Percentiles rank a stretch among this genome's conserved stretches.
Conservation (phyloP, 1,140 invertebrate species). For the Lordiphosa clarofinis region DNA sequence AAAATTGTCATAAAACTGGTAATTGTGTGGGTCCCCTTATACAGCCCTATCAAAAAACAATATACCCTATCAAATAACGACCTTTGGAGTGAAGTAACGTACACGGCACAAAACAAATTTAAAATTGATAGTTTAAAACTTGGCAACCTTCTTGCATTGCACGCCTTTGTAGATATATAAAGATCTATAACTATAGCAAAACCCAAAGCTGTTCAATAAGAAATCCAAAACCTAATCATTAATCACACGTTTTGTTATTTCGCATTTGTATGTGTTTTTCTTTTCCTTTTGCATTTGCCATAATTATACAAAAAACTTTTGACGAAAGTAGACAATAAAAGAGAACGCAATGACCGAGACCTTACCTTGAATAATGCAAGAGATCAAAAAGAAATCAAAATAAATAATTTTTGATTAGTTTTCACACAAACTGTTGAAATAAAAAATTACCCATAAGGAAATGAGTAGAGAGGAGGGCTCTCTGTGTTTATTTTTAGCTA, state of each 20-base stretch:
- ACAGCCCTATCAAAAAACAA: no score
- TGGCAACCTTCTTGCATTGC: no score
- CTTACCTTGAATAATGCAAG: conserved; percentile 57
- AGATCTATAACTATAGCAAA: background rate
- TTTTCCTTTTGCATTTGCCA: conserved; percentile 69
- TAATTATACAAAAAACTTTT: conserved; percentile 58
- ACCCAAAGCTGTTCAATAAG: conserved; percentile 4
- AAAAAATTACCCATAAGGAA: background rate
- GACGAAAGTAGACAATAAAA: conserved; percentile 34
- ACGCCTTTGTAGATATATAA: background rate
- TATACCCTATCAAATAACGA: no score
- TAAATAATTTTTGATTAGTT: background rate
- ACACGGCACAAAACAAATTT: no score
- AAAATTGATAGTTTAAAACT: no score
- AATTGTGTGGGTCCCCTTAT: no score
- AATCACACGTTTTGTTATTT: conserved; percentile 46
- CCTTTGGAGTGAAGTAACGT: no score
- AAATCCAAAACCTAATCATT: conserved; percentile 57
- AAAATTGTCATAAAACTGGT: no score
- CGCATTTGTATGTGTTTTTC: conserved; percentile 30
- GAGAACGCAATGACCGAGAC: conserved; percentile 62
- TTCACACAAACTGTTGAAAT: background rate
- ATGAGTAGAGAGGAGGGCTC: no score
- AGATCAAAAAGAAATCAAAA: conserved; percentile 32
- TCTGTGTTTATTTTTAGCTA: conserved; percentile 37